These are phyloP conservation scores for Bos javanicus DNA, from an alignment of 2,113 vertebrate genomes.

Conservation along the genomic window DNA sequence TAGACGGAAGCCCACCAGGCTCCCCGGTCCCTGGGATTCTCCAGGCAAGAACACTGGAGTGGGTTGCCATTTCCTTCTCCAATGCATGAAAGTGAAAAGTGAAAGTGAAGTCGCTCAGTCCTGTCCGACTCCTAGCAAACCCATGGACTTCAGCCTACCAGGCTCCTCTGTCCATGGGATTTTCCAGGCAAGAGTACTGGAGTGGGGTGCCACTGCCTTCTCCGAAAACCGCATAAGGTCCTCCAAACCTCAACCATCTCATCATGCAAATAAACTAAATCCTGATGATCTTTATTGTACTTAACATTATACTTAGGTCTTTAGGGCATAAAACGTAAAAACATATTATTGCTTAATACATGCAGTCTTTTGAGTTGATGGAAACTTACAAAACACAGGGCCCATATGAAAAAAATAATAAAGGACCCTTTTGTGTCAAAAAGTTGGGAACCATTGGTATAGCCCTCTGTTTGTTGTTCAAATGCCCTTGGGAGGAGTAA, in stretches of 20 bases:
- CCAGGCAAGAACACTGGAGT: too few species aligned
- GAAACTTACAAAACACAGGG: slow-evolving; percentile 56
- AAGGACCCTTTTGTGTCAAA: slow-evolving; percentile 36
- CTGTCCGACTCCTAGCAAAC: too few species aligned
- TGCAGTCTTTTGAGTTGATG: slow-evolving; percentile 38
- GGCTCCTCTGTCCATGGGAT: too few species aligned
- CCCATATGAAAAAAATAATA: slow-evolving; percentile 21
- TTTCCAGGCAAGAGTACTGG: too few species aligned
- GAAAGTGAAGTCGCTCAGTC: too few species aligned
- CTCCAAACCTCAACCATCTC: not conserved
- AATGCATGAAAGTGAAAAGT: too few species aligned
- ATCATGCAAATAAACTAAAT: slow-evolving; percentile 32
- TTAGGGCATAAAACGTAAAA: slow-evolving; percentile 46
- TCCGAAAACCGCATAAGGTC: slow-evolving; percentile 8
- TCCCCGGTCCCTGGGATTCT: too few species aligned
- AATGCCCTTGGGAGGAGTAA: slow-evolving; percentile 18
- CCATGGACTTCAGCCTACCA: too few species aligned
- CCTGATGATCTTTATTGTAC: slow-evolving; percentile 27
- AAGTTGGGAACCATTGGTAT: not conserved
- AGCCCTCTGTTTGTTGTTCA: slow-evolving; percentile 34
- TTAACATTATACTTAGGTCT: slow-evolving; percentile 46
- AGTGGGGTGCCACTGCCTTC: too few species aligned
- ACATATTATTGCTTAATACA: slow-evolving; percentile 56
- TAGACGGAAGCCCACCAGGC: too few species aligned
- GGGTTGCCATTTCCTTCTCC: too few species aligned